Evolutionary conservation across 2,797 vertebrate genomes (phyloP).

Genomic region (Ambastaia sidthimunki): DNA sequence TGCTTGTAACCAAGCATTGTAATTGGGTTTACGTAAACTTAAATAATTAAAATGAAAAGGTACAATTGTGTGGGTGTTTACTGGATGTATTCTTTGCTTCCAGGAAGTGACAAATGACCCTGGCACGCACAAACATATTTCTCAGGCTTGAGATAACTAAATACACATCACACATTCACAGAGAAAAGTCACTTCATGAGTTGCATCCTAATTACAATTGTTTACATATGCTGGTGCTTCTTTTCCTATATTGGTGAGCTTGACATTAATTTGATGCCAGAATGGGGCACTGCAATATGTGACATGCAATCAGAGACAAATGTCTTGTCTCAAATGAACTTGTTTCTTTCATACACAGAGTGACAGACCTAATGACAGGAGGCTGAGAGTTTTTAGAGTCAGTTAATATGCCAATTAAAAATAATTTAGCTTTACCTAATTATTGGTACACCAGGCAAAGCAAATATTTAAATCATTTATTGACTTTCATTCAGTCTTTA

Average conservation of each 20-base stretch:
- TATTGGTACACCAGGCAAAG: too few relatives aligned
- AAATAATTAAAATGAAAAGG: too few relatives aligned
- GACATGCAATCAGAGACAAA: not conserved
- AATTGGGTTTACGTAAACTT: too few relatives aligned
- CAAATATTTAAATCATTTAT: too few relatives aligned
- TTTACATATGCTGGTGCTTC: constrained; percentile 11
- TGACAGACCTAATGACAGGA: not conserved
- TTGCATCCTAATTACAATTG: constrained; percentile 25
- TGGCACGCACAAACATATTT: not conserved
- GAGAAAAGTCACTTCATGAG: not conserved
- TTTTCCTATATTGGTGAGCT: constrained; percentile 1
- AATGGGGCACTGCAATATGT: not conserved
- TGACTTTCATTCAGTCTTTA: too few relatives aligned
- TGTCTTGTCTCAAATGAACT: constrained; percentile 25
- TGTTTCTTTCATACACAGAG: constrained; percentile 18
- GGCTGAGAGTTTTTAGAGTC: not conserved
- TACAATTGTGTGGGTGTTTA: not conserved
- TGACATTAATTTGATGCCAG: constrained; percentile 8
- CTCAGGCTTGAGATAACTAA: not conserved
- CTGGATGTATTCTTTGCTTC: not conserved
- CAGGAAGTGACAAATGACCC: not conserved
- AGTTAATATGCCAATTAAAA: not conserved
- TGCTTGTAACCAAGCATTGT: not conserved
- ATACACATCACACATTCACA: constrained; percentile 12
- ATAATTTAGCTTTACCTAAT: too few relatives aligned